These are phyloP conservation scores for Rhagonycha fulva DNA, from an alignment of 2,888 invertebrate species.

Conservation along the genomic window DNA sequence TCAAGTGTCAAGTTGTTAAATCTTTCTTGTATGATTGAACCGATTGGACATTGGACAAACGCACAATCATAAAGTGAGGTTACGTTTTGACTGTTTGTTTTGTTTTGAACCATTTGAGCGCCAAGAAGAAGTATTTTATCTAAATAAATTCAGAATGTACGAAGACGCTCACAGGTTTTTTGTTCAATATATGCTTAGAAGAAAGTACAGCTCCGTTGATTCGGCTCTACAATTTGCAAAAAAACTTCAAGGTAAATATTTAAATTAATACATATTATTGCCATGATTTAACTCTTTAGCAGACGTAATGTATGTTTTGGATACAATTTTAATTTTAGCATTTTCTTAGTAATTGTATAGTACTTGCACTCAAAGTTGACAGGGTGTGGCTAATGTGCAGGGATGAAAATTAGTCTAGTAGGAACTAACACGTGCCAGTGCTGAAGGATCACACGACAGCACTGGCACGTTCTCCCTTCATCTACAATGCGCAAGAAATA, in stretches of 20 bases:
- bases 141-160: no score
- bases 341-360: not conserved
- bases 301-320: not conserved
- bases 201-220: conserved; percentile 38
- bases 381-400: no score
- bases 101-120: not conserved
- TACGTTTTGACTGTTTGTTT: not conserved
- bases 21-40: no score
- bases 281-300: not conserved
- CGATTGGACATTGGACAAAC: not conserved
- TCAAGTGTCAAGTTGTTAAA: no score
- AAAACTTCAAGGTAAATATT: not conserved
- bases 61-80: not conserved
- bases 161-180: conserved; percentile 38
- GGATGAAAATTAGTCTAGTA: no score
- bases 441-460: no score
- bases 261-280: not conserved
- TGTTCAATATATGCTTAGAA: conserved; percentile 44
- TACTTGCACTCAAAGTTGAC: no score
- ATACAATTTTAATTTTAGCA: no score
- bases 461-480: no score
- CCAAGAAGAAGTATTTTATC: not conserved
- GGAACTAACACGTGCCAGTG: no score
- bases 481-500: no score
- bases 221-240: conserved; percentile 36